A percentile compares a stretch with the other conserved stretches of the same genome.
Evolutionary conservation across 2,113 vertebrate species (phyloP).

Genomic region (Campylomormyrus tamandua): DNA sequence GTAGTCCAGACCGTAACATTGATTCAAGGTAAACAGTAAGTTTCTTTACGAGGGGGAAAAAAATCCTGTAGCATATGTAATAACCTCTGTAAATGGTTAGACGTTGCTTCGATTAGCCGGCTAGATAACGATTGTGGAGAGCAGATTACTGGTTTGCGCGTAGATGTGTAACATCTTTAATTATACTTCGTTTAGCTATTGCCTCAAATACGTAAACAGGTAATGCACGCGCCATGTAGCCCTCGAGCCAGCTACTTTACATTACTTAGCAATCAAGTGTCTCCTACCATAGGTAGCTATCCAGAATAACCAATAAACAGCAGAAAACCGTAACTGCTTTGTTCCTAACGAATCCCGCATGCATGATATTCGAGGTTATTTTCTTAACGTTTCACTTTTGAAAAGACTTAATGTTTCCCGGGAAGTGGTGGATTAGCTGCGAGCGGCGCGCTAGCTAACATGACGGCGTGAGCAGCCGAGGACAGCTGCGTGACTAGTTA

Average conservation of each 20-base stretch:
- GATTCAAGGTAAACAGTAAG: neutral
- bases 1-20: neutral
- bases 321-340: neutral
- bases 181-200: neutral
- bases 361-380: neutral
- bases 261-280: slow-evolving; percentile 42
- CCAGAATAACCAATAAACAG: neutral
- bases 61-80: neutral
- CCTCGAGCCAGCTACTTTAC: neutral
- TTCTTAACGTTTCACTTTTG: neutral
- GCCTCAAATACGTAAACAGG: neutral
- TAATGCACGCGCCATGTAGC: slow-evolving; percentile 24
- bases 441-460: neutral
- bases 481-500: neutral
- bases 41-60: neutral
- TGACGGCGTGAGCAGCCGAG: neutral
- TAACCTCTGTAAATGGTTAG: neutral
- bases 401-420: neutral
- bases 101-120: neutral
- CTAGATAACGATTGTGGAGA: neutral
- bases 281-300: neutral
- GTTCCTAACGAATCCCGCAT: neutral
- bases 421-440: neutral
- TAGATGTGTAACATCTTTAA: neutral
- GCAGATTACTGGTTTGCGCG: neutral